These are phyloP conservation scores for Parasteatoda tepidariorum DNA, from an alignment of 1,140 invertebrate species.

Conservation along the genomic window DNA sequence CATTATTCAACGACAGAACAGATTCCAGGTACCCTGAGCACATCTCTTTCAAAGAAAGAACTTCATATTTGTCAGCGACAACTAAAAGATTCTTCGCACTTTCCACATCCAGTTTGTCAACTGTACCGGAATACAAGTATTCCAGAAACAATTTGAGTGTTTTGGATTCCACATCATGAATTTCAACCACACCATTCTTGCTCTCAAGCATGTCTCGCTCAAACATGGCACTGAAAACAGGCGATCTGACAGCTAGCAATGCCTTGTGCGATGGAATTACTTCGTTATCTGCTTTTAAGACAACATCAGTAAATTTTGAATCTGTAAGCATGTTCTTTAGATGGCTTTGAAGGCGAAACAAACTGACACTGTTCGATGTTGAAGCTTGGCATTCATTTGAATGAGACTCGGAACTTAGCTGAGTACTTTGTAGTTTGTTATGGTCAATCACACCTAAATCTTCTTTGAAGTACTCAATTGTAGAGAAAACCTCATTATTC, in stretches of 20 bases:
- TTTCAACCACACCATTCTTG: background rate
- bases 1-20: background rate
- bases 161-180: background rate
- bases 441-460: too few relatives aligned
- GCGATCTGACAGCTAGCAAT: slow-evolving; percentile 66
- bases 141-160: background rate
- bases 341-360: too few relatives aligned
- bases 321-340: too few relatives aligned
- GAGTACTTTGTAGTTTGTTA: too few relatives aligned
- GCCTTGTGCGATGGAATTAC: slow-evolving; percentile 66
- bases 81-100: background rate
- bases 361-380: too few relatives aligned
- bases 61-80: background rate
- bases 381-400: too few relatives aligned
- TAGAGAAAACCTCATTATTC: too few relatives aligned
- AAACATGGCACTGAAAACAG: slow-evolving; percentile 68
- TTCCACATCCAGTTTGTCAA: background rate
- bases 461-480: too few relatives aligned
- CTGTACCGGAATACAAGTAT: background rate
- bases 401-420: too few relatives aligned
- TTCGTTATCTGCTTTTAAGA: slow-evolving; percentile 62
- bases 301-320: slow-evolving; percentile 66
- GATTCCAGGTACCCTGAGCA: background rate
- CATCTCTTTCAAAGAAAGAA: background rate
- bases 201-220: slow-evolving; percentile 59